Evolutionary conservation across 2,888 invertebrate genomes (phyloP).

Genomic region (Philaethria dido): DNA sequence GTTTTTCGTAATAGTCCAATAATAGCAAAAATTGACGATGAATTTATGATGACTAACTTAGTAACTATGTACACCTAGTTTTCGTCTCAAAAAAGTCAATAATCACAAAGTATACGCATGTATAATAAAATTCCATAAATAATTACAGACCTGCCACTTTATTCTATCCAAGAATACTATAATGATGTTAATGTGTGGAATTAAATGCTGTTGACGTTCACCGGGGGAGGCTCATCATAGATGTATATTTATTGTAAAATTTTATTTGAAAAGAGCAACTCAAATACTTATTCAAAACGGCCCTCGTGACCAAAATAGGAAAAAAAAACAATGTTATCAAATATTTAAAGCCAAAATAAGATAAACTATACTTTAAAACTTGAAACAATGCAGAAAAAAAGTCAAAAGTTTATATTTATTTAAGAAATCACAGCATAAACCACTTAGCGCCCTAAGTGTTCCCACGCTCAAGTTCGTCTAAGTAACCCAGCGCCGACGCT

Average conservation of each 20-base stretch:
- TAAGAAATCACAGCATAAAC: conserved; percentile 28
- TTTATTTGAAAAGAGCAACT: too few relatives aligned
- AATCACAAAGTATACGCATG: too few relatives aligned
- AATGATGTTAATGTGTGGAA: too few relatives aligned
- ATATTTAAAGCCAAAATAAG: neutral
- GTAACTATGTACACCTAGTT: neutral
- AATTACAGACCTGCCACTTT: too few relatives aligned
- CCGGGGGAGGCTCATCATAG: too few relatives aligned
- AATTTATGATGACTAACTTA: neutral
- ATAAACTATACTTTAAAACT: neutral
- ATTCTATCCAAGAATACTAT: too few relatives aligned
- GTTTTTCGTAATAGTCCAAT: neutral
- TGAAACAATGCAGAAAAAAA: neutral
- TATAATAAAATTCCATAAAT: too few relatives aligned
- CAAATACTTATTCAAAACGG: too few relatives aligned
- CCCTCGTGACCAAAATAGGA: neutral
- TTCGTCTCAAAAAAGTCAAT: too few relatives aligned
- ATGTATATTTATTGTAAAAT: too few relatives aligned
- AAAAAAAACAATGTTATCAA: neutral
- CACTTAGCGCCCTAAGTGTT: conserved; percentile 28
- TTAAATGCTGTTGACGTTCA: too few relatives aligned
- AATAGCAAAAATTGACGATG: neutral
- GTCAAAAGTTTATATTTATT: conserved; percentile 19
- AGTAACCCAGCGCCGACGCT: conserved; percentile 13
- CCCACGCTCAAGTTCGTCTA: conserved; percentile 36